phyloP scores from a whole-genome alignment of 1,140 invertebrate species.

The Eueides isabella region DNA sequence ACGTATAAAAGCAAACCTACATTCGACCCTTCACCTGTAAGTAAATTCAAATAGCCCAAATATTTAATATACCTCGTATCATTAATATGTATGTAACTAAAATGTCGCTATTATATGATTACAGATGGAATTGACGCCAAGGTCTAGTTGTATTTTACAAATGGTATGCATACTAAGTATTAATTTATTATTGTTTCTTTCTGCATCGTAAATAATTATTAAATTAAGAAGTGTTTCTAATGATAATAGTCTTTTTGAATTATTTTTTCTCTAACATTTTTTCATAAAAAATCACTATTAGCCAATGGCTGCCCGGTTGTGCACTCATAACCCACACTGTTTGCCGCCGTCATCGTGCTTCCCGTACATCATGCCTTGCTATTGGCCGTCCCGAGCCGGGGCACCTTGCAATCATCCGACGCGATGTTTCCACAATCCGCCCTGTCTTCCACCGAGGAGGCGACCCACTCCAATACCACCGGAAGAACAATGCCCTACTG shows the following conservation, averaged over 20 bases:
- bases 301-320: conserved; percentile 62
- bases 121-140: conserved; percentile 60
- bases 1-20: conserved; percentile 54
- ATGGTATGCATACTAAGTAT: conserved; percentile 45
- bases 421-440: conserved; percentile 71
- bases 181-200: neutral
- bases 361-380: conserved; percentile 72
- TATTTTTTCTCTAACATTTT: neutral
- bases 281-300: conserved; percentile 31
- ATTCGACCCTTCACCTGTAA: conserved; percentile 51
- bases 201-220: no score
- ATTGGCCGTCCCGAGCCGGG: conserved; percentile 61
- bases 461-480: conserved; percentile 39
- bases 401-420: conserved; percentile 65
- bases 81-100: neutral
- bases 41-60: conserved; percentile 13
- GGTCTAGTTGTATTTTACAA: conserved; percentile 59
- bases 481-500: conserved; percentile 53
- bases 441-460: conserved; percentile 54
- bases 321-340: conserved; percentile 63
- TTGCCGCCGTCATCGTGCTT: conserved; percentile 64
- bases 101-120: conserved; percentile 37
- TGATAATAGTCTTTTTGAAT: no score
- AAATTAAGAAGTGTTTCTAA: no score
- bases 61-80: neutral